These are phyloP conservation scores for Masticophis lateralis DNA, from an alignment of 2,797 vertebrate species.

Conservation along the genomic window DNA sequence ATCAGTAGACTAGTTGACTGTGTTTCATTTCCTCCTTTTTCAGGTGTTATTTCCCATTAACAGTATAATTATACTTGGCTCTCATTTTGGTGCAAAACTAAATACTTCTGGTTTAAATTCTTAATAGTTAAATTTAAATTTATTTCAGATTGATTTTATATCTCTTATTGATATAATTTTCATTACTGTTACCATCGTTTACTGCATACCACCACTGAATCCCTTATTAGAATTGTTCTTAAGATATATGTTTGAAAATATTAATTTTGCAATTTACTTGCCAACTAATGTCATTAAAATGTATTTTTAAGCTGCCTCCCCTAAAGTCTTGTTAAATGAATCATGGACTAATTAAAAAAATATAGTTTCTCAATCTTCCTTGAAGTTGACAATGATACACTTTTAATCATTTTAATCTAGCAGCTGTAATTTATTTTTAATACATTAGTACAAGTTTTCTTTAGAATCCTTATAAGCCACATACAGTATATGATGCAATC, in stretches of 20 bases:
- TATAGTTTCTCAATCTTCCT: slow-evolving; percentile 58
- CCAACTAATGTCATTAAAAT: background rate
- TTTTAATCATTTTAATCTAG: slow-evolving; percentile 53
- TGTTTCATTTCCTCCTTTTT: slow-evolving; percentile 48
- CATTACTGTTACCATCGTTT: background rate
- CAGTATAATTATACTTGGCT: background rate
- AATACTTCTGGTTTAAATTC: background rate
- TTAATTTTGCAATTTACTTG: background rate
- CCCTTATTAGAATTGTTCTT: background rate
- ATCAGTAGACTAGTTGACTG: slow-evolving; percentile 22
- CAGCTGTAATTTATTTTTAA: slow-evolving; percentile 6
- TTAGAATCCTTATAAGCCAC: background rate
- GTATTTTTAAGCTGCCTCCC: background rate
- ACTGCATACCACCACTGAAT: background rate
- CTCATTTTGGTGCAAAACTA: background rate
- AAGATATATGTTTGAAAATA: background rate
- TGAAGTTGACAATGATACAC: slow-evolving; percentile 55
- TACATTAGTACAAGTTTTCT: background rate
- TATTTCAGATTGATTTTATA: background rate
- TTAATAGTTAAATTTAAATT: background rate
- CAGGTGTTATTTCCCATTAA: background rate
- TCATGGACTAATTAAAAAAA: slow-evolving; percentile 43
- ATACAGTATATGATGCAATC: background rate
- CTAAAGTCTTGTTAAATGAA: slow-evolving; percentile 47
- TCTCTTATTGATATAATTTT: background rate